These are phyloP conservation scores for Leptosomus discolor DNA, from an alignment of 2,113 vertebrate species.

Conservation along the genomic window DNA sequence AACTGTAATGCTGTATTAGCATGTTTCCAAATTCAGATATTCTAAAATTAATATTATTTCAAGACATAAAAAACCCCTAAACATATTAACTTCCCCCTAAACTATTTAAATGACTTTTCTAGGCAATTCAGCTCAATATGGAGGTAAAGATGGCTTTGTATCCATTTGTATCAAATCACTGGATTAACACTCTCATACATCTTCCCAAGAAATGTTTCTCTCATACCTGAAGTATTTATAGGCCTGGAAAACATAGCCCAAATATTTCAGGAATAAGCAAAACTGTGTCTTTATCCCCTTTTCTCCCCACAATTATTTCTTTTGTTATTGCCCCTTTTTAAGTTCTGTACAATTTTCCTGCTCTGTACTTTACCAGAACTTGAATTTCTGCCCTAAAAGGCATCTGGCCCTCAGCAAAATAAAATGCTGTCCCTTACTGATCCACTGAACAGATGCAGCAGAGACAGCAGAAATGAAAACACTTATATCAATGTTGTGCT, in stretches of 20 bases:
- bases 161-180: neutral
- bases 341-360: neutral
- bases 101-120: neutral
- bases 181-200: neutral
- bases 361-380: neutral
- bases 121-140: neutral
- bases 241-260: neutral
- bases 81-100: neutral
- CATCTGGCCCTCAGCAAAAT: neutral
- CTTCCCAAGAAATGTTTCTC: neutral
- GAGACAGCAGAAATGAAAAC: neutral
- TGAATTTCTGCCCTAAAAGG: neutral
- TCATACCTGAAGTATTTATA: neutral
- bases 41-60: neutral
- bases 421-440: neutral
- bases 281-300: neutral
- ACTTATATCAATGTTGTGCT: neutral
- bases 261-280: neutral
- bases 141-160: neutral
- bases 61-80: neutral
- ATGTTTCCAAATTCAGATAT: neutral
- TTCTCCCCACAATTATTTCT: neutral
- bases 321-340: neutral
- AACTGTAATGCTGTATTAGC: neutral
- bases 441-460: neutral